Evolutionary conservation across 1,140 invertebrate genomes (phyloP).

Genomic region (Drepana arcuata): DNA sequence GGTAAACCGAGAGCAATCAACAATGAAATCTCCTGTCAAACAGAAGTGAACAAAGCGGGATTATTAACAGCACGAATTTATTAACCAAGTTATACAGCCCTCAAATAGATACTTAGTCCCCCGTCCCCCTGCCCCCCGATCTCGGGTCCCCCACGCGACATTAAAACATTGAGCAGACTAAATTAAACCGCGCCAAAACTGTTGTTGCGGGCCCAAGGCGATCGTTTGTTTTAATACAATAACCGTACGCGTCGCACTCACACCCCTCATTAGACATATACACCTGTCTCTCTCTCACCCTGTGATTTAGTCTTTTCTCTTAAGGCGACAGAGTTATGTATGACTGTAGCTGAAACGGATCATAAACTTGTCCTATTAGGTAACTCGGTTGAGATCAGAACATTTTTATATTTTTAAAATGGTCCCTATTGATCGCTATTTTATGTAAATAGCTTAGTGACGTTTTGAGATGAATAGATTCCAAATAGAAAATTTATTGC

Average conservation of each 20-base stretch:
- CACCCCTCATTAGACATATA: constrained; percentile 27
- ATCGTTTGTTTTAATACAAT: constrained; percentile 70
- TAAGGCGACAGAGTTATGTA: constrained; percentile 46
- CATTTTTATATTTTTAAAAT: too few species aligned
- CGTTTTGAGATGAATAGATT: too few species aligned
- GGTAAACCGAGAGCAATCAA: too few species aligned
- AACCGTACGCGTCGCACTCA: constrained; percentile 48
- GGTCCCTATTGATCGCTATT: too few species aligned
- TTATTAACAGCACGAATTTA: constrained; percentile 65
- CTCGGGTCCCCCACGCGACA: constrained; percentile 39
- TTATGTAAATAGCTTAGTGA: too few species aligned
- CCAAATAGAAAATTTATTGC: too few species aligned
- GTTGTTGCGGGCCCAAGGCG: constrained; percentile 61
- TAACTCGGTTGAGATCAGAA: too few species aligned
- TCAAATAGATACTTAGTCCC: constrained; percentile 67
- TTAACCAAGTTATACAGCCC: constrained; percentile 56
- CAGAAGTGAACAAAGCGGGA: constrained; percentile 42
- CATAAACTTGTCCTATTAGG: too few species aligned
- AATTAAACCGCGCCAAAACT: constrained; percentile 69
- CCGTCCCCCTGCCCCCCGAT: constrained; percentile 13
- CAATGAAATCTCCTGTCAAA: too few species aligned
- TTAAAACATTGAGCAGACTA: constrained; percentile 65
- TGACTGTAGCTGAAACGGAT: too few species aligned
- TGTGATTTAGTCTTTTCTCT: constrained; percentile 48
- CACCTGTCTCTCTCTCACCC: constrained; percentile 28